These are phyloP conservation scores for Tenthredo amoena DNA, from an alignment of 2,888 invertebrate genomes.

Conservation along the genomic window DNA sequence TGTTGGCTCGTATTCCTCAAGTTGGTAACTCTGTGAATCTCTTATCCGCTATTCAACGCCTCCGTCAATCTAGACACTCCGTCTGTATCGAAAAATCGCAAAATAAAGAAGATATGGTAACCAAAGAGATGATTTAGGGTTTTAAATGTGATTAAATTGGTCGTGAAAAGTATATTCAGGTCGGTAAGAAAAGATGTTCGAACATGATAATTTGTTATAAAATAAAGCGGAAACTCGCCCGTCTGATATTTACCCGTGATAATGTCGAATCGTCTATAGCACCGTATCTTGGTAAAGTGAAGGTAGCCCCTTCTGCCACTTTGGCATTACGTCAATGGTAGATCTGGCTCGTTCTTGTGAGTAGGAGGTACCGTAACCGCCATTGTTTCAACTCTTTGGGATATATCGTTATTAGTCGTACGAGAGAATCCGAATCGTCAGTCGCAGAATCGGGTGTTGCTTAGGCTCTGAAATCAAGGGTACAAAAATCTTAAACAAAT, in stretches of 20 bases:
- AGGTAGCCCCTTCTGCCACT: slow-evolving; percentile 70
- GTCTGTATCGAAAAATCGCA: neutral
- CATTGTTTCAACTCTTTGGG: slow-evolving; percentile 71
- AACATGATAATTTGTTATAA: neutral
- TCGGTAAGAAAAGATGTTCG: neutral
- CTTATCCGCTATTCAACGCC: neutral
- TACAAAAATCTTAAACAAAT: neutral
- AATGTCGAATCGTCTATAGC: slow-evolving; percentile 51
- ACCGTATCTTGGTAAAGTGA: slow-evolving; percentile 61
- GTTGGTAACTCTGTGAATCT: neutral
- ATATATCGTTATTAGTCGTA: slow-evolving; percentile 57
- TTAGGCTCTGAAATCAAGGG: neutral
- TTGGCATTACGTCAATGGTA: slow-evolving; percentile 74
- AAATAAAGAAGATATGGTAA: neutral
- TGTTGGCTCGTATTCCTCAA: neutral
- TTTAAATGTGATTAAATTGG: neutral
- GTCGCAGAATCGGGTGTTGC: slow-evolving; percentile 11
- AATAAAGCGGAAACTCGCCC: neutral
- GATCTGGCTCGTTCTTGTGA: slow-evolving; percentile 68
- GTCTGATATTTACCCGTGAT: neutral
- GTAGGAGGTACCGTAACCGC: slow-evolving; percentile 74
- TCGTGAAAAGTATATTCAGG: neutral
- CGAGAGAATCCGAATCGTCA: slow-evolving; percentile 54
- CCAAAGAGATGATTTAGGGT: neutral
- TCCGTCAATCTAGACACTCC: neutral